These are phyloP conservation scores for Scrobipalpa costella DNA, from an alignment of 2,888 invertebrate species.

Conservation along the genomic window DNA sequence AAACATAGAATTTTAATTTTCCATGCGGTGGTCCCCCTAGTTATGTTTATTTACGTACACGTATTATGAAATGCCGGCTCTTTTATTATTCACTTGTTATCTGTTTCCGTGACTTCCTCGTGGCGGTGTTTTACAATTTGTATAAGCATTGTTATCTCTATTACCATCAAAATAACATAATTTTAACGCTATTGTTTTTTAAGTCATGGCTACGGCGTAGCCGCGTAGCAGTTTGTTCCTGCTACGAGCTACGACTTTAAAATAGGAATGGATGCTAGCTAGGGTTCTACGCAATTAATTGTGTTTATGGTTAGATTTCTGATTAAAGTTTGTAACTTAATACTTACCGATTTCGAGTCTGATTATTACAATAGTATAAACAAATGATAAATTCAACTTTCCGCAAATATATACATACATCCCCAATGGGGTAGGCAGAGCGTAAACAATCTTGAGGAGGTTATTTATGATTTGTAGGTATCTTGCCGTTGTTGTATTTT, in stretches of 20 bases:
- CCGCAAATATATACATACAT: no score
- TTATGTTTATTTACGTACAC: background rate
- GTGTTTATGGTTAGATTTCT: background rate
- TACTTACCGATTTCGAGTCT: no score
- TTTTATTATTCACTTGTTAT: constrained; percentile 6
- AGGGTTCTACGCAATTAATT: background rate
- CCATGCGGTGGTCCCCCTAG: constrained; percentile 3
- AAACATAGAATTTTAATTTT: background rate
- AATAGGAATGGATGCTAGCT: background rate
- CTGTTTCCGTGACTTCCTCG: constrained; percentile 8
- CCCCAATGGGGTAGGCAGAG: no score
- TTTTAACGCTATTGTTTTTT: background rate
- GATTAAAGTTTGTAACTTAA: no score
- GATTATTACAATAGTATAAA: no score
- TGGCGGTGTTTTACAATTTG: background rate
- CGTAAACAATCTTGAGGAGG: no score
- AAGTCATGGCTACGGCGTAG: constrained; percentile 8
- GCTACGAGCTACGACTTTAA: background rate
- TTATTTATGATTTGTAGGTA: no score
- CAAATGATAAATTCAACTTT: no score
- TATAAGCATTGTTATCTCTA: constrained; percentile 7
- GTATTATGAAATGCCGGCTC: constrained; percentile 5
- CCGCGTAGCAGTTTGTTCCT: background rate
- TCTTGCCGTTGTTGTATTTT: no score
- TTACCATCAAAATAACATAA: constrained; percentile 8